Base-by-base conservation (phyloP, 2,797 vertebrate species). In the Helarctos malayanus region DNA sequence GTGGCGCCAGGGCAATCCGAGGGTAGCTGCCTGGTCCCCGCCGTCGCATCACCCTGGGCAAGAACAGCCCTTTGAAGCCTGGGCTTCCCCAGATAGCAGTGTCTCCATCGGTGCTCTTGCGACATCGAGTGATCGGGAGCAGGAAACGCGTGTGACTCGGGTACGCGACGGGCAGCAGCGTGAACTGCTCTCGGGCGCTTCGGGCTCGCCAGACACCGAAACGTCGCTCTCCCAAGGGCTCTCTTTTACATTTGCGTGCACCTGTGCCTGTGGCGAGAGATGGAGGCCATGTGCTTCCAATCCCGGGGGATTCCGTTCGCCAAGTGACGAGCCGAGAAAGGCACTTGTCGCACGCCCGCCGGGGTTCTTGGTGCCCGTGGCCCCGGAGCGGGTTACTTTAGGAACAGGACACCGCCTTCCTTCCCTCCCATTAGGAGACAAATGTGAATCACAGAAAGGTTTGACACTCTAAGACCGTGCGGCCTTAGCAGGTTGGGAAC, bases 51-150 rank as follows among this genome's bases (percentile, higher is more conserved):
- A 27, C 86, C 94, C 54, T 7, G 63, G 80, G 95, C 89, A 75
- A 92, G 93, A 96, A 91, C 84, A 81, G 96, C 35, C 63, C 97
- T 97, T 98, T 97, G 97, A 98, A 97, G 97, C 97, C 81, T 1
- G 21, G 96, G 83, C 95, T 97, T 97, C 95, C 97, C 95, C 52
- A 3, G 1, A 12, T 0, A 13, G 90, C 59, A 32, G 9, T 0
- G 2, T 52, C 92, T 93, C 61, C 41, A 1, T 3, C 2, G 92
- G 83, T 80, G 96, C 92, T 87, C 96, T 52, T 0, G 5, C 18
- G 27, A 27, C 32, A 18, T 21, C 32, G 2, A 1, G 13, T 45
- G 14, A 76, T 3, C 10, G 29, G 49, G 52, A 25, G 82, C 75
- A 80, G 79, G 75, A 95, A 71, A 11, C 3, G 4, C 3, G 1